Evolutionary conservation across 2,113 vertebrate genomes (phyloP).

Genomic region (Charadrius vociferus): DNA sequence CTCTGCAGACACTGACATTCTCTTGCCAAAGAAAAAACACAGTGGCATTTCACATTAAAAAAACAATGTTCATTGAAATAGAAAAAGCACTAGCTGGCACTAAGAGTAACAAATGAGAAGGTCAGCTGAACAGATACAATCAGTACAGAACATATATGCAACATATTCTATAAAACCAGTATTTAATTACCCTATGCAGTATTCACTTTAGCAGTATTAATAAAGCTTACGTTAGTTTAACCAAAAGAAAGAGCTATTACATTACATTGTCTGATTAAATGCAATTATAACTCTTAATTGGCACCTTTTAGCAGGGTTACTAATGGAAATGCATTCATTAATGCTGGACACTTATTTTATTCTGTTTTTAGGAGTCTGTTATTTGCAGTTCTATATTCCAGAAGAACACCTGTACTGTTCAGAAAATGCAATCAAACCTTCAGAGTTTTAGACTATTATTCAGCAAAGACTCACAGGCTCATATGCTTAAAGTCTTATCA

Average conservation of each 20-base stretch:
- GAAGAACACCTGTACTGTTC: background rate
- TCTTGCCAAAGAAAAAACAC: conserved; percentile 22
- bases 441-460: background rate
- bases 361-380: background rate
- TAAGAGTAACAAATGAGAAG: conserved; percentile 15
- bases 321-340: conserved; percentile 55
- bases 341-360: conserved; percentile 5
- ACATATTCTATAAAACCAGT: background rate
- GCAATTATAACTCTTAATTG: conserved; percentile 44
- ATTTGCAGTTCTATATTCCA: conserved; percentile 4
- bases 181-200: background rate
- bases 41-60: conserved; percentile 19
- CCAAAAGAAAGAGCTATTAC: conserved; percentile 33
- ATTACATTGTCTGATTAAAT: conserved; percentile 59
- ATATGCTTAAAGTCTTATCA: background rate
- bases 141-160: background rate
- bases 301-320: conserved; percentile 11
- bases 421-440: background rate
- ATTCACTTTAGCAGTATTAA: conserved; percentile 19
- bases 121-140: conserved; percentile 19
- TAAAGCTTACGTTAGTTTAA: conserved; percentile 24
- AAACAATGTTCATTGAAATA: background rate
- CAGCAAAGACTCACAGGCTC: background rate
- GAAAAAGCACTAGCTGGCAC: background rate
- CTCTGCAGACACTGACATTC: conserved; percentile 38